A percentile compares a stretch with the other conserved stretches of the same genome.
These are phyloP conservation scores for Ptilonorhynchus violaceus DNA, from an alignment of 2,113 vertebrate genomes.

Conservation along the genomic window DNA sequence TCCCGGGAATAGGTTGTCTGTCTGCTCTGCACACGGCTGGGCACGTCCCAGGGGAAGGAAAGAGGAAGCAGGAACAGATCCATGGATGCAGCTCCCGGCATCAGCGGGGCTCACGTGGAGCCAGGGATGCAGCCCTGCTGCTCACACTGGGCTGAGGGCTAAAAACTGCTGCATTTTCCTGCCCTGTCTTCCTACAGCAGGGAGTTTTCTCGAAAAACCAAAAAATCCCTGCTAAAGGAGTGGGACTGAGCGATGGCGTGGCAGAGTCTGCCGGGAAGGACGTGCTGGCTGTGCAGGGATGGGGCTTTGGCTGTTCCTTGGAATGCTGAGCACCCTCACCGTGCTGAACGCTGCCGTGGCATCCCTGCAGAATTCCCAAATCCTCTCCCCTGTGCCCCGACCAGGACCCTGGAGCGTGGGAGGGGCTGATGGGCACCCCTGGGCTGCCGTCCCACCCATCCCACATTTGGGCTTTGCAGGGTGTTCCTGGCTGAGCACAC, in stretches of 20 bases:
- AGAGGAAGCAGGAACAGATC: rapidly evolving
- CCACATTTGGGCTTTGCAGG: neutral
- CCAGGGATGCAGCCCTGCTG: neutral
- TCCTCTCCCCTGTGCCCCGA: neutral
- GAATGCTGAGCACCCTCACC: neutral
- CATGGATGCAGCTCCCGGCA: neutral
- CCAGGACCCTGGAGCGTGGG: neutral
- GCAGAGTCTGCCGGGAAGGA: neutral
- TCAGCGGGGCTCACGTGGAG: rapidly evolving
- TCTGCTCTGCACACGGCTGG: rapidly evolving
- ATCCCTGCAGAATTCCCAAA: rapidly evolving
- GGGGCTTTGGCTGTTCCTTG: neutral
- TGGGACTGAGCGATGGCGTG: rapidly evolving
- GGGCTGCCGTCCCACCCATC: neutral
- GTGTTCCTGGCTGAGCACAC: neutral
- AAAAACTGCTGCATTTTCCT: neutral
- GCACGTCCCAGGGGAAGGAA: neutral
- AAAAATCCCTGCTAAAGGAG: neutral
- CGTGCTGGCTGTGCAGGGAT: neutral
- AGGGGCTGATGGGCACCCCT: neutral
- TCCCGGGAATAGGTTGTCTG: too few relatives aligned
- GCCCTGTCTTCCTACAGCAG: neutral
- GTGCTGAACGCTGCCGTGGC: rapidly evolving
- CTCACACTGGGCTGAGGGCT: neutral
- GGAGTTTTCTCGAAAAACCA: neutral